These are phyloP conservation scores for Pyrocoelia pectoralis DNA, from an alignment of 2,888 invertebrate genomes.

Conservation along the genomic window DNA sequence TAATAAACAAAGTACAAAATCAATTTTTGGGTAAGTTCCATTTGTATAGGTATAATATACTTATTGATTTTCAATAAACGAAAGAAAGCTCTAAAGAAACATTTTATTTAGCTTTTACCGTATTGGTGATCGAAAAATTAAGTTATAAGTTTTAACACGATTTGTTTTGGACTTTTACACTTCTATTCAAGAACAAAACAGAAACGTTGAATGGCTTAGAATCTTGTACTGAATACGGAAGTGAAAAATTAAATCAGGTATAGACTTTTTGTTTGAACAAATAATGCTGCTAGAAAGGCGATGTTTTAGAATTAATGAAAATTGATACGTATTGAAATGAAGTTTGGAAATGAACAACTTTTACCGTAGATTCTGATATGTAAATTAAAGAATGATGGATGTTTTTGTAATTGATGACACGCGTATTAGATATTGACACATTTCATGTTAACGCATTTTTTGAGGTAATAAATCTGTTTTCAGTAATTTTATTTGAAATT, in stretches of 20 bases:
- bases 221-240: neutral
- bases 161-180: neutral
- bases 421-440: too few relatives aligned
- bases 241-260: neutral
- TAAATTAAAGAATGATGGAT: too few relatives aligned
- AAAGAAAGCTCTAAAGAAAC: neutral
- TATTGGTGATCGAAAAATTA: neutral
- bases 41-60: too few relatives aligned
- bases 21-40: too few relatives aligned
- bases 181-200: neutral
- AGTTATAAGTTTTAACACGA: constrained; percentile 1
- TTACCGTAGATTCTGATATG: too few relatives aligned
- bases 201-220: neutral
- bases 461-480: too few relatives aligned
- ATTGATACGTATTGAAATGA: neutral
- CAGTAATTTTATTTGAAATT: too few relatives aligned
- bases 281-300: too few relatives aligned
- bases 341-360: too few relatives aligned
- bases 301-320: neutral
- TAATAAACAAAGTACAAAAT: too few relatives aligned
- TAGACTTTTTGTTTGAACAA: neutral
- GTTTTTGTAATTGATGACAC: too few relatives aligned
- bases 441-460: too few relatives aligned
- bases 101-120: neutral
- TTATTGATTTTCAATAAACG: neutral